These are phyloP conservation scores for Sebastes schlegelii DNA, from an alignment of 2,113 vertebrate species.

Conservation along the genomic window DNA sequence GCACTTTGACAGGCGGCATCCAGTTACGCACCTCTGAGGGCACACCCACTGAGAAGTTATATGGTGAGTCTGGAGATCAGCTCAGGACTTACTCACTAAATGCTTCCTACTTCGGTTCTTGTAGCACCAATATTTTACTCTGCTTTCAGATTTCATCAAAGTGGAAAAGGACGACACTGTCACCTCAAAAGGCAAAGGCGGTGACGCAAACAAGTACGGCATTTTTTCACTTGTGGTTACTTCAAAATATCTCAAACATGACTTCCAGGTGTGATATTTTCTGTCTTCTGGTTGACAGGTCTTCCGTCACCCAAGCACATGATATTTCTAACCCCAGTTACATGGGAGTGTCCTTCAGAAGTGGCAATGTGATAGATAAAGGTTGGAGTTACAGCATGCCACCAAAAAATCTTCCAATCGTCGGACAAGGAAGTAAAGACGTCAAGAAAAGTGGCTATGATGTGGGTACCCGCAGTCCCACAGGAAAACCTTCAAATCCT, in stretches of 20 bases:
- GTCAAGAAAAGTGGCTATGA: constrained; percentile 82
- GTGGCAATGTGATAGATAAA: constrained; percentile 82
- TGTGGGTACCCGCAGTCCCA: constrained; percentile 69
- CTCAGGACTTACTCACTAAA: accelerated
- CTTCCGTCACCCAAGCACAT: constrained; percentile 61
- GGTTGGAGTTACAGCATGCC: constrained; percentile 88
- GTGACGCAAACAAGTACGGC: constrained; percentile 76
- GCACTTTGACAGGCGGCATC: constrained; percentile 90
- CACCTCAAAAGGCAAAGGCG: constrained; percentile 85
- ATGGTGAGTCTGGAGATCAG: constrained; percentile 85
- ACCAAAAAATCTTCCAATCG: constrained; percentile 71
- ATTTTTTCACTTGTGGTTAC: not conserved
- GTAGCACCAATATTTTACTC: constrained; percentile 18
- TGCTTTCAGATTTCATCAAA: constrained; percentile 94
- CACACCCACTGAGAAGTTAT: constrained; percentile 94
- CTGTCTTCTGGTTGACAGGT: constrained; percentile 61
- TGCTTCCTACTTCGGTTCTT: not conserved
- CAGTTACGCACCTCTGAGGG: constrained; percentile 91
- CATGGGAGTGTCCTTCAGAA: constrained; percentile 85
- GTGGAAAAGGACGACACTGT: constrained; percentile 90
- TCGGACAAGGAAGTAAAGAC: constrained; percentile 78
- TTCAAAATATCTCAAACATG: not conserved
- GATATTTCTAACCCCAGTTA: constrained; percentile 92
- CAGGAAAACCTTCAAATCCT: constrained; percentile 60
- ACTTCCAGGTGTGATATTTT: not conserved